Percentiles rank a stretch among this genome's conserved stretches.
Conservation (phyloP, 2,888 invertebrate species). For the Drosophila buzzatii region DNA sequence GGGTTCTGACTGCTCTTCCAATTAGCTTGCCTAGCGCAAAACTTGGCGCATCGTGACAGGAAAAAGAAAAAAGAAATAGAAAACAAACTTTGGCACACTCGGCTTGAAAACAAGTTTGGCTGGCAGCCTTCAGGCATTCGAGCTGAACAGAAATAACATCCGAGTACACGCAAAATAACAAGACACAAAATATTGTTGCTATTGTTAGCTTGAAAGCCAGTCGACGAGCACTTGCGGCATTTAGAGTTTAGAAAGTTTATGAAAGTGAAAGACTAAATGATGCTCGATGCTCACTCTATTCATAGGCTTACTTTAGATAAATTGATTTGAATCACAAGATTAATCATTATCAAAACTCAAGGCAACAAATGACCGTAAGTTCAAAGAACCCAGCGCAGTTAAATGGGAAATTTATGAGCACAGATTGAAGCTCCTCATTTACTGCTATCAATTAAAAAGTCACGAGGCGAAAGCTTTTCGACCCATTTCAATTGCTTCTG, state of each 20-base stretch:
- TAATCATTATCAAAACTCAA: neutral
- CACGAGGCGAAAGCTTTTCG: neutral
- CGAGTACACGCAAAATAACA: slow-evolving; percentile 18
- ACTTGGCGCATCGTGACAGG: neutral
- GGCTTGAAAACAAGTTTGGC: slow-evolving; percentile 13
- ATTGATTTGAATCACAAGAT: neutral
- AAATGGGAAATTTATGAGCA: neutral
- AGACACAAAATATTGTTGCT: slow-evolving; percentile 31
- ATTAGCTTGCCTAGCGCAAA: slow-evolving; percentile 21
- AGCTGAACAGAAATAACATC: slow-evolving; percentile 23
- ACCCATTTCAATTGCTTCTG: neutral
- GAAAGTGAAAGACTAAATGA: no score
- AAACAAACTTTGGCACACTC: slow-evolving; percentile 1
- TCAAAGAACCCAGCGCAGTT: no score
- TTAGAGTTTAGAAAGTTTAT: neutral
- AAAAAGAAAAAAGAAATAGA: no score
- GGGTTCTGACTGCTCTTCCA: slow-evolving; percentile 13
- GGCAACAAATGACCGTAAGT: neutral
- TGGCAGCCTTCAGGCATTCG: slow-evolving; percentile 27
- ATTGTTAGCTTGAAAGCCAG: slow-evolving; percentile 43
- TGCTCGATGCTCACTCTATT: neutral
- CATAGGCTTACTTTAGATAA: neutral
- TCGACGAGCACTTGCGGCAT: neutral
- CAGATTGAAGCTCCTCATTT: neutral
- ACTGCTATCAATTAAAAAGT: neutral